Evolutionary conservation across 2,113 vertebrate species (phyloP).

Genomic region (Rutilus rutilus): DNA sequence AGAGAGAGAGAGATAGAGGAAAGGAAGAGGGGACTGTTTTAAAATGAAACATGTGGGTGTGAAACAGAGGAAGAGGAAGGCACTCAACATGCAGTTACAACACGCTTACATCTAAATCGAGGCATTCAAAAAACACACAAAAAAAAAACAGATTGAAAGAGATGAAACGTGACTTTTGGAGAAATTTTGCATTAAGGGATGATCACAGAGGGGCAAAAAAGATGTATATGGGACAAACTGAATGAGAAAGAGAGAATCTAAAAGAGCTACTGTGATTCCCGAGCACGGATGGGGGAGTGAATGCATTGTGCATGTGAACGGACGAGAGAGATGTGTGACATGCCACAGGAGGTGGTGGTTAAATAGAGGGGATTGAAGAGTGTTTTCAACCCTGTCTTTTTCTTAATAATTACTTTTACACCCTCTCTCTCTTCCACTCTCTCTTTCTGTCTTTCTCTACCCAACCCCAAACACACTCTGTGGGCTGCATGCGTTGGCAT

Average conservation of each 20-base stretch:
- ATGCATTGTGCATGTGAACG: neutral
- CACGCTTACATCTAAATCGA: slow-evolving; percentile 47
- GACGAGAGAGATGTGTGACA: slow-evolving; percentile 43
- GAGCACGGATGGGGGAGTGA: slow-evolving; percentile 43
- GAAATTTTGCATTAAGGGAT: slow-evolving; percentile 22
- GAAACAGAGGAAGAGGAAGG: slow-evolving; percentile 50
- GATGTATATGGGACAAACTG: neutral
- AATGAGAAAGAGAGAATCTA: neutral
- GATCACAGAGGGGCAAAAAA: slow-evolving; percentile 7
- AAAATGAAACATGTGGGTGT: slow-evolving; percentile 54
- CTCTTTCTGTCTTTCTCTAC: slow-evolving; percentile 51
- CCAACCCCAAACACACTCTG: slow-evolving; percentile 50
- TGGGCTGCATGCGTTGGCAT: slow-evolving; percentile 72
- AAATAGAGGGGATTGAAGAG: slow-evolving; percentile 58
- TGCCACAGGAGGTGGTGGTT: slow-evolving; percentile 58
- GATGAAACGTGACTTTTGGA: slow-evolving; percentile 24
- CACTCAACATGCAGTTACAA: slow-evolving; percentile 57
- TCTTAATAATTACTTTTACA: slow-evolving; percentile 62
- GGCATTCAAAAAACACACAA: slow-evolving; percentile 1
- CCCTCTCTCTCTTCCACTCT: slow-evolving; percentile 31
- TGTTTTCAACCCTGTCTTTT: slow-evolving; percentile 58
- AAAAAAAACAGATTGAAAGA: slow-evolving; percentile 13
- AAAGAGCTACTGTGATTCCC: neutral
- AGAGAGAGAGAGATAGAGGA: slow-evolving; percentile 43
- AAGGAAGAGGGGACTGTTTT: slow-evolving; percentile 52